Evolutionary conservation across 2,113 vertebrate species (phyloP), one percentile per base, ranked within the genome.

Genomic region (Lophochroa leadbeateri): DNA sequence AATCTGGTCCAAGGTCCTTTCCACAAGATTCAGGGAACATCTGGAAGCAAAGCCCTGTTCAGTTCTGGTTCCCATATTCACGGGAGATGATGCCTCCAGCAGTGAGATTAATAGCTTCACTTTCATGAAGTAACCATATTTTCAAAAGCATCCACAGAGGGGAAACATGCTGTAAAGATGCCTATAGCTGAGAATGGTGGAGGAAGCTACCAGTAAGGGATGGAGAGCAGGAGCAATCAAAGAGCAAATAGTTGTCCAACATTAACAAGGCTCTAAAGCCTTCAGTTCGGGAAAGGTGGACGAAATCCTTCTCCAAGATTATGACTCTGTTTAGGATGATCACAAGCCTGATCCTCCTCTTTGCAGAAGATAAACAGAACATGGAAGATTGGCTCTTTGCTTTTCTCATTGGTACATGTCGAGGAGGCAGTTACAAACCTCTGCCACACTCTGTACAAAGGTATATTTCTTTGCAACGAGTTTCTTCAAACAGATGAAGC

Each of bases 1-100:
- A 82, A 13, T 78, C 47, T 90, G 46, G 35, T 72, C 82, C 87
- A 88, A 92, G 46, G 46, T 44, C 60, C 60, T 93, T 78, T 81
- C 75, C 79, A 71, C 44, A 68, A 82, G 65, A 50, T 24, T 55
- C 55, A 47, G 35, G 27, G 82, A 95, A 93, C 85, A 93, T 93
- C 82, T 94, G 92, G 92, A 96, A 85, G 64, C 85, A 80, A 94
- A 95, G 68, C 29, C 85, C 75, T 50, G 17, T 43, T 86, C 33
- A 31, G 50, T 90, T 91, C 80, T 88, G 72, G 46, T 86, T 95
- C 79, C 82, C 82, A 86, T 58, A 49, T 43, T 94, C 82, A 67
- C 76, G 83, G 85, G 74, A 94, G 92, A 88, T 80, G 67, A 74
- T 80, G 70, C 46, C 87, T 89, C 74, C 67, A 87, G 35, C 92